Percentiles rank a stretch among this genome's conserved stretches.
These are phyloP conservation scores for Distichodus sexfasciatus DNA, from an alignment of 2,797 vertebrate species.

Conservation along the genomic window DNA sequence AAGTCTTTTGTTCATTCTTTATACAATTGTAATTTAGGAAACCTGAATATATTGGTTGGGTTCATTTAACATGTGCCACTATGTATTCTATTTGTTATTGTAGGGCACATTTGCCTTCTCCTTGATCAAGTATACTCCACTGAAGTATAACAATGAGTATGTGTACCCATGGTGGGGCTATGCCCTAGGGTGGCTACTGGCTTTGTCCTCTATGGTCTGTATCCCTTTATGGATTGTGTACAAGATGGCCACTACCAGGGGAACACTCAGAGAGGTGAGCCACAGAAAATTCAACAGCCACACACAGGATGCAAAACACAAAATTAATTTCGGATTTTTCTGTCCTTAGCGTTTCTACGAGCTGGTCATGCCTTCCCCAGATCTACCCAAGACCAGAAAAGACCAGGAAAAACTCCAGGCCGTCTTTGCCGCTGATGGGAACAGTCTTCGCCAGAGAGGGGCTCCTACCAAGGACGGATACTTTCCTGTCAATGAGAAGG, in stretches of 20 bases:
- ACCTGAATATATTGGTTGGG: too few species aligned
- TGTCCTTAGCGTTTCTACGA: constrained; percentile 59
- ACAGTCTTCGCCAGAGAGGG: constrained; percentile 58
- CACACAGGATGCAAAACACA: not conserved
- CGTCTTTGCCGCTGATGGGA: constrained; percentile 59
- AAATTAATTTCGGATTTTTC: not conserved
- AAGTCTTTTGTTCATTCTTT: too few species aligned
- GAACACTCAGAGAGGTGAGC: constrained; percentile 84
- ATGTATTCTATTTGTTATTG: constrained; percentile 5
- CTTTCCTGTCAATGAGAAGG: constrained; percentile 69
- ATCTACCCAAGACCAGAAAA: constrained; percentile 68
- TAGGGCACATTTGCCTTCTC: constrained; percentile 94
- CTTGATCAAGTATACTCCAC: constrained; percentile 89
- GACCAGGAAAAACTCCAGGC: constrained; percentile 68
- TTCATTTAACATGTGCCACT: too few species aligned
- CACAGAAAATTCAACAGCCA: not conserved
- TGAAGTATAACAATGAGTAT: constrained; percentile 96
- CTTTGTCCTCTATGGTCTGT: constrained; percentile 92
- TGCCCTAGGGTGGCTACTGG: constrained; percentile 89
- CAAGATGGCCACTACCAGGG: constrained; percentile 82
- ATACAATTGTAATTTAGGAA: too few species aligned
- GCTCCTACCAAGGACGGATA: constrained; percentile 66
- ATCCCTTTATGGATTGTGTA: constrained; percentile 81
- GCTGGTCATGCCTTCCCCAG: constrained; percentile 67
- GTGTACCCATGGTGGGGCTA: constrained; percentile 94